Evolutionary conservation across 2,888 invertebrate species (phyloP).

Genomic region (Limenitis arthemis): DNA sequence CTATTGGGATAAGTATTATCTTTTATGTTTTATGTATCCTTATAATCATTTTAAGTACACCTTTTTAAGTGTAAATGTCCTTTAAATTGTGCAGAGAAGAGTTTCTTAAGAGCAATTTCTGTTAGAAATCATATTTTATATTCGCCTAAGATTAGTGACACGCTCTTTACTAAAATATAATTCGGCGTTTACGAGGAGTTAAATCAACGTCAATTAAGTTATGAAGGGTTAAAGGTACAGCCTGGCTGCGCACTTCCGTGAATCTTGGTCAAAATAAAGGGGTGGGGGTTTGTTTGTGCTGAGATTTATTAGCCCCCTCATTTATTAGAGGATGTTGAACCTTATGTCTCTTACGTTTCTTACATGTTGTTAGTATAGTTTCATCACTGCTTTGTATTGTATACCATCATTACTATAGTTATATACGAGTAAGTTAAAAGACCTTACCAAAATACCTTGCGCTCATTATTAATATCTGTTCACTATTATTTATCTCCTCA

Average conservation of each 20-base stretch:
- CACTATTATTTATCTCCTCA: too few species aligned
- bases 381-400: too few species aligned
- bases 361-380: too few species aligned
- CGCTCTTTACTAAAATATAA: slow-evolving; percentile 17
- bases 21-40: too few species aligned
- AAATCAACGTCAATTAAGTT: slow-evolving; percentile 29
- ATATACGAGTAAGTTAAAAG: too few species aligned
- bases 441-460: too few species aligned
- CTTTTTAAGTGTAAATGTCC: background rate
- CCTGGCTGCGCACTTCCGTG: slow-evolving; percentile 22
- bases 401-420: too few species aligned
- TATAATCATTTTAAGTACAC: too few species aligned
- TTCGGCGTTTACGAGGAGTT: slow-evolving; percentile 22
- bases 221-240: slow-evolving; percentile 18
- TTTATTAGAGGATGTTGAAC: background rate
- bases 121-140: slow-evolving; percentile 12
- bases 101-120: background rate
- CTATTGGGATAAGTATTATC: too few species aligned
- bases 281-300: slow-evolving; percentile 1
- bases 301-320: background rate
- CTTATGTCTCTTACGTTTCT: background rate
- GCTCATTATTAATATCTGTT: too few species aligned
- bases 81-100: background rate
- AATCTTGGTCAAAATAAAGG: slow-evolving; percentile 19
- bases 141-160: slow-evolving; percentile 13